Conservation (phyloP, 2,797 vertebrate species). For the Channa striata region DNA sequence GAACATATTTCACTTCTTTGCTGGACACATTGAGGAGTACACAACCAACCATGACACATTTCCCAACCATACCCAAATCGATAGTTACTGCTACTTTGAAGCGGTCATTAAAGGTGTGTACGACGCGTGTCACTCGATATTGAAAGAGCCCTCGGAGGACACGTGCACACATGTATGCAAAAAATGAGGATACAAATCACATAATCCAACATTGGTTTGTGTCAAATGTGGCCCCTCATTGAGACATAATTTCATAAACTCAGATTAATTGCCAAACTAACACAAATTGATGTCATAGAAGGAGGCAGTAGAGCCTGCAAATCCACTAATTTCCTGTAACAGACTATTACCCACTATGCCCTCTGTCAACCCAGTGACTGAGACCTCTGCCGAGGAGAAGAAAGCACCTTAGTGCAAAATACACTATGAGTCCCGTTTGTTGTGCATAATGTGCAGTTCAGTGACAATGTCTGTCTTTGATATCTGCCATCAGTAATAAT, state of each 20-base stretch:
- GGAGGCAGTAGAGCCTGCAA: constrained; percentile 45
- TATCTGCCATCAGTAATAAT: constrained; percentile 60
- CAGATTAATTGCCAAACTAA: constrained; percentile 76
- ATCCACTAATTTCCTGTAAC: constrained; percentile 69
- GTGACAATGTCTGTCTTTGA: constrained; percentile 59
- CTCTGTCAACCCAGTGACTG: constrained; percentile 31
- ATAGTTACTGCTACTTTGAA: constrained; percentile 39
- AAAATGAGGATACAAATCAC: constrained; percentile 29
- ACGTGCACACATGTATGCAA: no score
- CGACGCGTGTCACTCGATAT: constrained; percentile 3
- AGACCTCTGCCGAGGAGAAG: constrained; percentile 41
- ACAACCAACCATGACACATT: constrained; percentile 23
- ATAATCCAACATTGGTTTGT: constrained; percentile 32
- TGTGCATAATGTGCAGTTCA: constrained; percentile 29
- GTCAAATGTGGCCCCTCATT: constrained; percentile 56
- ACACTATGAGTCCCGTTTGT: constrained; percentile 48
- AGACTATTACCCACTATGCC: constrained; percentile 66
- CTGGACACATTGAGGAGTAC: constrained; percentile 28
- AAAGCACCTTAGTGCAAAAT: constrained; percentile 24
- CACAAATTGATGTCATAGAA: constrained; percentile 55
- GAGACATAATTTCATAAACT: constrained; percentile 65
- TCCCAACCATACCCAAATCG: constrained; percentile 26
- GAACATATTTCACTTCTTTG: constrained; percentile 34
- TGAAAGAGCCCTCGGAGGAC: constrained; percentile 9
- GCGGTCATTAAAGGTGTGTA: constrained; percentile 21